Base-by-base conservation (phyloP, 1,140 invertebrate species). In the Centruroides vittatus region DNA sequence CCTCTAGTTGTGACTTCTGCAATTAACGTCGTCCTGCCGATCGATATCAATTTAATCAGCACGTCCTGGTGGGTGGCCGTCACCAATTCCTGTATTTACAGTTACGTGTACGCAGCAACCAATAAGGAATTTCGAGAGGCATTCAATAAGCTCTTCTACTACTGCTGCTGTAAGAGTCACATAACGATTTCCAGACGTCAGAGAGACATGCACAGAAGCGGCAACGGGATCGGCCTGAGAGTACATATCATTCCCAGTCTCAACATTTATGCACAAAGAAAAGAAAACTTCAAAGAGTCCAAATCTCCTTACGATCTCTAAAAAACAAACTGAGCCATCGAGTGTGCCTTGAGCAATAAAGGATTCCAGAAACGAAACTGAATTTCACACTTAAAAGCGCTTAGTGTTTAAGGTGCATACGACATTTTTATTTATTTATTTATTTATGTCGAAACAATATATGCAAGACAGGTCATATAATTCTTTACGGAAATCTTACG, bases 131-230 rank as follows among this genome's bases (percentile, higher is more conserved):
- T 86, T 67, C 76, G 85, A 13, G 82, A 78, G 61, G 85, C 85
- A 4, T 90, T 85, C 70, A 76, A 83, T 34, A 84, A 86, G 68
- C 73, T 89, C 10, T 89, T 88, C 68, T 81, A 88, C 66, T 89
- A 89, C 66, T 89, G 86, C 69, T 89, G 84, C 68, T 88, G 86
- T 73, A 89, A 89, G 71, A 87, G 82, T 6, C 84, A 83, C 4
- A 81, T 88, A 7, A 81, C 83, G 35, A 82, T 85, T 48, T 41
- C 55, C 5, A 36, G 67, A 13, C 62, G 68, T 54, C 58, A 58
- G n/a, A 9, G 36, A 11, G 46, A 47, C 9, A 35, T 51, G 4
- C 23, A 58, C 35, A 59, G 64, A 35, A 48, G 41, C 7, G 13
- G 61, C 35, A 58, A 62, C 11, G 49, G 55, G 6, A 65, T 59